Base-by-base conservation (phyloP, 2,113 vertebrate species). In the Phalacrocorax brasilianus region DNA sequence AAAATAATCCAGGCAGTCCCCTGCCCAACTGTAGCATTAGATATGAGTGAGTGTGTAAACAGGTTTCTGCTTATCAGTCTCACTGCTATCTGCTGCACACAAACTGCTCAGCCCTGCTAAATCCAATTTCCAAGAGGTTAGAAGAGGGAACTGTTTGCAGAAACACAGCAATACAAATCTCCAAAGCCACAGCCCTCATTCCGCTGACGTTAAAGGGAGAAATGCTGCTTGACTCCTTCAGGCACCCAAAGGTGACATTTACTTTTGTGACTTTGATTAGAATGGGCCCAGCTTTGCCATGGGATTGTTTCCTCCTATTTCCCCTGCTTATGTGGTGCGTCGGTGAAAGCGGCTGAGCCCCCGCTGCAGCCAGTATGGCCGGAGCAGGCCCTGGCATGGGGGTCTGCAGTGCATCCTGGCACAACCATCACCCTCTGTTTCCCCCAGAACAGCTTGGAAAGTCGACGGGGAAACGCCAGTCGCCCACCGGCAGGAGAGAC, bases 81-180 rank as follows among this genome's bases (percentile, higher is more conserved):
- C 9, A 7, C 96, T 73, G 92, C 88, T 97, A 95, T 94, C 96
- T 94, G 82, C 95, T 88, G 91, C 86, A 89, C 84, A 91, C 95
- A 96, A 97, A 97, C 95, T 75, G 93, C 90, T 92, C 95, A 91
- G 85, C 87, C 89, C 84, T 20, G 22, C 91, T 74, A 97, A 97
- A 97, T 97, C 95, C 96, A 97, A 97, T 97, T 97, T 97, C 92
- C 91, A 83, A 84, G 93, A 89, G 85, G 91, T 93, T 93, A 91
- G 79, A 94, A 93, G 87, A 96, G 85, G 89, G 79, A 95, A 87
- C 87, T 96, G 91, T 95, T 97, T 96, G 81, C 93, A 94, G 96
- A 96, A 97, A 92, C 88, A 93, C 56, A 93, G 93, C 85, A 89
- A 63, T 84, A 91, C 95, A 96, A 97, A 92, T 91, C 83, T 93